Conservation (phyloP, 2,888 invertebrate species). For the Tenodera sinensis region DNA sequence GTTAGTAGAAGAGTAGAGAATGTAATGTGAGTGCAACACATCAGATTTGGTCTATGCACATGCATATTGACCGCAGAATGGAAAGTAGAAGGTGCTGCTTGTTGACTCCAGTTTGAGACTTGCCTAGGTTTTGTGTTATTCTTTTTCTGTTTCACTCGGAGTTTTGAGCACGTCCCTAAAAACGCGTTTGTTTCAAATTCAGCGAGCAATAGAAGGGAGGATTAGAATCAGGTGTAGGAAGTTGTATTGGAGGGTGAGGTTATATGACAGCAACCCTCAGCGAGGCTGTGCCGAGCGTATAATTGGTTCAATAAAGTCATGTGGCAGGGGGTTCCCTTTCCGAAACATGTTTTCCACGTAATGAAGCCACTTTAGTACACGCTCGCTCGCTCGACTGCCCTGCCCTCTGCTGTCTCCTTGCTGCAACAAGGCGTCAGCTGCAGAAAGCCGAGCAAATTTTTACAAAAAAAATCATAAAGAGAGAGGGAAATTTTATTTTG, state of each 20-base stretch:
- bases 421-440: neutral
- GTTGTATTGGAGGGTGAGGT: neutral
- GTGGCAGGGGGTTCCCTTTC: neutral
- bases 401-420: neutral
- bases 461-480: neutral
- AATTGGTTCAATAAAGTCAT: slow-evolving; percentile 29
- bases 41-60: no score
- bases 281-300: slow-evolving; percentile 14
- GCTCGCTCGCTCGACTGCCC: neutral
- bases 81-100: no score
- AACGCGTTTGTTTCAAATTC: no score
- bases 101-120: no score
- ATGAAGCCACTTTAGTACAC: slow-evolving; percentile 27
- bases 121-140: no score
- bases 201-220: no score
- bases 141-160: no score
- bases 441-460: neutral
- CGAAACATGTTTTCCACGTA: slow-evolving; percentile 27
- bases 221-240: neutral
- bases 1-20: no score
- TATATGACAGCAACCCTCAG: slow-evolving; percentile 1
- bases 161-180: no score
- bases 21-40: no score
- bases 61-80: no score
- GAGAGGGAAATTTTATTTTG: neutral